A percentile compares a stretch with the other conserved stretches of the same genome.
Evolutionary conservation across 64 coral and sea anemone species (phyloP).

Genomic region (Pachyseris speciosa): DNA sequence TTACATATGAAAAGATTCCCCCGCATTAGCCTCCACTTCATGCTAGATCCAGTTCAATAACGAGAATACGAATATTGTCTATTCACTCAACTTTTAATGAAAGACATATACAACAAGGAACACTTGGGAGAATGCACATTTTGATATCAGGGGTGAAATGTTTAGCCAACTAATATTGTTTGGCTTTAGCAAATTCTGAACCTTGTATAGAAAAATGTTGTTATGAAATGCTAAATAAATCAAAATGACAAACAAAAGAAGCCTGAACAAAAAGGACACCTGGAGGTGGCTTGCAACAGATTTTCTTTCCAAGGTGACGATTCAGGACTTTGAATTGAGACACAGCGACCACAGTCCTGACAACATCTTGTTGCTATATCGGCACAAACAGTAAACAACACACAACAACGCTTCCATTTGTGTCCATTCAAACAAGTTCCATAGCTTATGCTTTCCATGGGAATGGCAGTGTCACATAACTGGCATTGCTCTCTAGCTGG

Average conservation of each 20-base stretch:
- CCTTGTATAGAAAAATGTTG: too few species aligned
- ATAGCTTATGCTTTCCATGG: background rate
- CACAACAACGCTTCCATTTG: constrained; percentile 9
- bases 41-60: too few species aligned
- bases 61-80: too few species aligned
- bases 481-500: constrained; percentile 4
- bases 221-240: background rate
- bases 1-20: too few species aligned
- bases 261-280: constrained; percentile 29
- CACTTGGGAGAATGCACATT: too few species aligned
- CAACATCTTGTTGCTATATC: background rate
- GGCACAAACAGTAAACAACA: constrained; percentile 7
- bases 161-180: too few species aligned
- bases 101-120: too few species aligned
- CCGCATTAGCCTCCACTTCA: too few species aligned
- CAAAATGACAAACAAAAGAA: background rate
- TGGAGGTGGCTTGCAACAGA: background rate
- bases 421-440: constrained; percentile 34
- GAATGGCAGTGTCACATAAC: constrained; percentile 6
- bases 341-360: constrained; percentile 23
- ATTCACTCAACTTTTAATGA: too few species aligned
- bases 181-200: background rate
- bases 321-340: background rate
- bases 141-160: too few species aligned
- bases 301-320: background rate